Conservation (phyloP, 2,888 invertebrate genomes). For the Leucania comma region DNA sequence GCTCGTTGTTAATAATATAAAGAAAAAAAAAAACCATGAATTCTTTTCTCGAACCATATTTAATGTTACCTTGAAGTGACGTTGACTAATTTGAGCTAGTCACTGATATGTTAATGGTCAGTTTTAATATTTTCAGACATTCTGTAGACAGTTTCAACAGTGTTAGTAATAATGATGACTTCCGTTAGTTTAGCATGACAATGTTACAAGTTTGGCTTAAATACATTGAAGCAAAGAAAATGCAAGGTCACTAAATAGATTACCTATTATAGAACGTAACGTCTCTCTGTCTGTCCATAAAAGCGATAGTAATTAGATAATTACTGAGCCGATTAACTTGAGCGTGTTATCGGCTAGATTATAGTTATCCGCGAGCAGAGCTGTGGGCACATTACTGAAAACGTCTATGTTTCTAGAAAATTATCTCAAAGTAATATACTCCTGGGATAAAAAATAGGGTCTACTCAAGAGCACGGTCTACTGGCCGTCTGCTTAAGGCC, state of each 20-base stretch:
- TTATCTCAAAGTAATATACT: too few species aligned
- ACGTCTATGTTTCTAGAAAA: too few species aligned
- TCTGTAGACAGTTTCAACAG: not conserved
- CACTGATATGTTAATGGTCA: conserved; percentile 30
- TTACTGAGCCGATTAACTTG: not conserved
- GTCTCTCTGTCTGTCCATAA: not conserved
- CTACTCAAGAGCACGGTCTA: too few species aligned
- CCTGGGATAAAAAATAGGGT: too few species aligned
- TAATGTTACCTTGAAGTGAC: conserved; percentile 22
- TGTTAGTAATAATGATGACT: not conserved
- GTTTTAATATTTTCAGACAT: conserved; percentile 36
- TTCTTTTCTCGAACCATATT: conserved; percentile 17
- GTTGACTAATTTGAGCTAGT: conserved; percentile 40
- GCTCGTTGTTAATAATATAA: not conserved
- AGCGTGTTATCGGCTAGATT: too few species aligned
- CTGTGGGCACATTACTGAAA: too few species aligned
- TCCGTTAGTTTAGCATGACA: conserved; percentile 19
- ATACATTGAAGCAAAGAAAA: conserved; percentile 1
- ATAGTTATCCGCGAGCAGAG: too few species aligned
- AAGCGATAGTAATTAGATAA: not conserved
- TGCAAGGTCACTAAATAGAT: not conserved
- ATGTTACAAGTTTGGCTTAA: not conserved
- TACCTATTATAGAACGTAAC: not conserved
- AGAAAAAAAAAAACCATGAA: conserved; percentile 13
- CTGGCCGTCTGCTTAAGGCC: too few species aligned